Evolutionary conservation across 2,888 invertebrate genomes (phyloP).

Genomic region (Patella depressa): DNA sequence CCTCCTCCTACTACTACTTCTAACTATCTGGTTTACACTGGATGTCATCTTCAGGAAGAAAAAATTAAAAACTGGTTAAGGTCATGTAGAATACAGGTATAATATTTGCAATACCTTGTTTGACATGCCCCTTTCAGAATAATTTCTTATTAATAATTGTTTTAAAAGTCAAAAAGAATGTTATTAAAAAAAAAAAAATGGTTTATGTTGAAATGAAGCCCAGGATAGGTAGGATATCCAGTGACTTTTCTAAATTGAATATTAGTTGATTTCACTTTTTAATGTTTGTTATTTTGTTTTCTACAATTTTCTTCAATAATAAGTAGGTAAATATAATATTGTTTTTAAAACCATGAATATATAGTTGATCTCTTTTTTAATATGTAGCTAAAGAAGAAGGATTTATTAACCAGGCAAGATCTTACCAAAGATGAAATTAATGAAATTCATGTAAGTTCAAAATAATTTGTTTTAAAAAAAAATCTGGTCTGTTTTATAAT

Average conservation of each 20-base stretch:
- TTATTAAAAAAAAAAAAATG: no score
- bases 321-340: no score
- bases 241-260: neutral
- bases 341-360: no score
- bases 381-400: conserved; percentile 64
- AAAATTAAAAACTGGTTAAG: conserved; percentile 60
- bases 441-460: conserved; percentile 61
- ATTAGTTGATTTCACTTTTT: neutral
- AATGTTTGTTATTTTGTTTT: neutral
- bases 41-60: conserved; percentile 50
- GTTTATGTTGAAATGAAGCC: no score
- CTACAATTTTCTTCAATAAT: neutral
- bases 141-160: no score
- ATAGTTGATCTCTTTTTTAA: neutral
- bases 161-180: no score
- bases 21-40: conserved; percentile 57
- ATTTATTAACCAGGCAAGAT: conserved; percentile 46
- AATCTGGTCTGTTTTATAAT: no score
- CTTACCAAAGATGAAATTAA: conserved; percentile 52
- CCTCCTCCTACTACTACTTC: neutral
- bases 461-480: no score
- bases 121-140: neutral
- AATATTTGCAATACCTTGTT: neutral
- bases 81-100: conserved; percentile 60
- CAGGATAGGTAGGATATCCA: no score